Base-by-base conservation (phyloP, 1,140 invertebrate genomes). In the Tetraneura akinire region DNA sequence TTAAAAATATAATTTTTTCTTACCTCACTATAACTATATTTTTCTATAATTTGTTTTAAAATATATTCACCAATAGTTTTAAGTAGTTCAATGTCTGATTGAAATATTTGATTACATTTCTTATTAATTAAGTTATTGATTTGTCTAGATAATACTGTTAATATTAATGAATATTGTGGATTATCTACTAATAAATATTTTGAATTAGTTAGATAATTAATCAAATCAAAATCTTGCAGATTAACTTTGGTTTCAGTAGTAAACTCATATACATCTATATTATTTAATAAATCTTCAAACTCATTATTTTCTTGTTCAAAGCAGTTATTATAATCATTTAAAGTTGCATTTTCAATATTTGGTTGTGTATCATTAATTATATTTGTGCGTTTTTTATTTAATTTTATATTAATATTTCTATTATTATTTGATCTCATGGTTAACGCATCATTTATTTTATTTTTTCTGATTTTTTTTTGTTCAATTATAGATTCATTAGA, bases 31-130 rank as follows among this genome's bases (percentile, higher is more conserved):
- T 10, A 1, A 1, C 62, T 10, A 1, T 47, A 21, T 60, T 62
- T 62, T 62, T 78, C 37, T 23, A 47, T 14, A 23, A 60, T 45
- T 29, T 47, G 60, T 57, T 78, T 16, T 23, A 78, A 29, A 37
- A 62, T 23, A 3, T 18, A 62, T 18, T 18, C 23, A 9, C 74
- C 74, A 29, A 60, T 10, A 26, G 5, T 6, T 78, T 78, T 78
- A 5, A 78, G 21, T 18, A 78, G 14, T 23, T 29, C 0, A 62
- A 78, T 47, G 16, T 78, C 74, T 1, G 74, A 47, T 9, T 21
- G 45, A 14, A 3, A 11, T 23, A 3, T 13, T 2, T 23, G 2
- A 26, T 26, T 0, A 47, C 23, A 62, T n/a, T 47, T 62, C 14
- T 6, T 18, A 62, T 62, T 60, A 10, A 78, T n/a, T 37, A 18